Evolutionary conservation across 2,888 invertebrate species (phyloP), one percentile per base, ranked within the genome.

Genomic region (Perizoma affinitatum): DNA sequence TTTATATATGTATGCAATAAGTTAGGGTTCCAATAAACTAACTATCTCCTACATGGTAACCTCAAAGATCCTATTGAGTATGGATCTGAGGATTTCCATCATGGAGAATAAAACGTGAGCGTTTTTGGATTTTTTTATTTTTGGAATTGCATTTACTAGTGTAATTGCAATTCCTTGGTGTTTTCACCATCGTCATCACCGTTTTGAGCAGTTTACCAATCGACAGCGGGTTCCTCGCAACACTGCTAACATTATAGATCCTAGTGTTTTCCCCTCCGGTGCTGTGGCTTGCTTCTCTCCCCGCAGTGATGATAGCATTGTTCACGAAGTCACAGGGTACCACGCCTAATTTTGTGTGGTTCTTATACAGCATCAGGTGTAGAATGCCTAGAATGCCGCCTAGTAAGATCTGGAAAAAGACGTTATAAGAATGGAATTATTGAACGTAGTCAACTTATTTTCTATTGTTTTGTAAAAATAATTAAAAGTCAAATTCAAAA

Each of bases 341-440:
- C 0, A 68, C 5, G 1, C 54, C 56, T 0, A 61, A 5, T 0
- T 33, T 45, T 0, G 10, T 36, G 5, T 42, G 5, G 0, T 7
- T 0, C 6, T 57, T 45, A 1, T 5, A 0, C 6, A 61, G 6
- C 0, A 54, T 0, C 0, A 48, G 36, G 44, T 66, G 68, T 0
- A 63, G 0, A 1, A 68, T 9, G 5, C 68, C 68, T 7, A 66
- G 8, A 1, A n/a, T n/a, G n/a, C 63, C 66, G 0, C 68, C 68
- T 0, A 38, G 6, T 36, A 38, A 0, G 34, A 48, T 5, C 46
- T 46, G 38, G 33, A 38, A 36, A 22, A 5, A 44, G 10, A 22
- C 1, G 1, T 11, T 6, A 11, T n/a, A 43, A 8, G n/a, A 43
- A 43, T n/a, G 3, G 1, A 22, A 43, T n/a, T 43, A n/a, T 43